Evolutionary conservation across 2,888 invertebrate genomes (phyloP), one percentile per base, ranked within the genome.

Genomic region (Morpho helenor): DNA sequence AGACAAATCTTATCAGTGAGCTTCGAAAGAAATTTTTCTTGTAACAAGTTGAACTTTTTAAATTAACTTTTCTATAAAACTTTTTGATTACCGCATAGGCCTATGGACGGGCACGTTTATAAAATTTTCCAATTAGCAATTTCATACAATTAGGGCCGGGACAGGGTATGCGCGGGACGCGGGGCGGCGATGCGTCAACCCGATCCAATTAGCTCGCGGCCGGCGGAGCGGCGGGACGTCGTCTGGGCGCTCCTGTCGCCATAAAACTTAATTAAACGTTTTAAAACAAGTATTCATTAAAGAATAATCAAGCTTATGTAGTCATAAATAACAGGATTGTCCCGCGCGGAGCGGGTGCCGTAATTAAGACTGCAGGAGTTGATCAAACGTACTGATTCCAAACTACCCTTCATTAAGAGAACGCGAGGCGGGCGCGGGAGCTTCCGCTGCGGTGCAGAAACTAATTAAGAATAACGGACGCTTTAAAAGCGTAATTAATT

Each of bases 181-280:
- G 70, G 67, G 68, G 39, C 48, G 76, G 72, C 79, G 79, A 77
- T 79, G 81, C 87, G 88, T 89, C 88, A 88, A 88, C 88, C 87
- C 88, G 88, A 87, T 87, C 89, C 89, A 90, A 90, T 90, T 90
- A 90, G 89, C 86, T 82, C 80, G 90, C 84, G 89, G 88, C 89
- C 87, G 85, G 84, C 85, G 82, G 78, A 80, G 84, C 86, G 83
- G 80, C 84, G 87, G 87, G 87, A 84, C 86, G 87, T 78, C 75
- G 76, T 77, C 72, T 70, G 72, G 70, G 82, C 86, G 82, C 82
- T 81, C 82, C 88, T 87, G 91, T 90, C 90, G 87, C 90, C 88
- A 91, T 91, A 91, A 91, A 91, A 91, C 91, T 91, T 91, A 91
- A 91, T 91, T 91, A 91, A 91, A 90, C 91, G 88, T 88, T 91